Percentiles rank a stretch among this genome's conserved stretches.
Conservation (phyloP, 2,888 invertebrate species). For the Ennomos fuscantarius region DNA sequence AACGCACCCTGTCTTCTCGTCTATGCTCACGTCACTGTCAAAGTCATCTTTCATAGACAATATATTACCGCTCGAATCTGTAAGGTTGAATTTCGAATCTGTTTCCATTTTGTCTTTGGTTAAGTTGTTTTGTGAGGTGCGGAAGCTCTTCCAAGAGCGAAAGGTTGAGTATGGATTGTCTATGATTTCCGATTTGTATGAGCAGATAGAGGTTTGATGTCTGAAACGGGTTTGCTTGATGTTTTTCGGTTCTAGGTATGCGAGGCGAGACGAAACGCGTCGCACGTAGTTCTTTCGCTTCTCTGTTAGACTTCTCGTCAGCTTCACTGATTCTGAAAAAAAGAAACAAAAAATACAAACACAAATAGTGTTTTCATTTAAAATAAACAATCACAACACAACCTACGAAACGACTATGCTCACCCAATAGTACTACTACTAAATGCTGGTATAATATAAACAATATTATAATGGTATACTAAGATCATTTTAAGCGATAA, state of each 20-base stretch:
- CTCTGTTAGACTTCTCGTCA: conserved; percentile 85
- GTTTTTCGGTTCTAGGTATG: conserved; percentile 69
- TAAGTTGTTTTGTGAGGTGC: conserved; percentile 69
- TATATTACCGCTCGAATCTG: conserved; percentile 64
- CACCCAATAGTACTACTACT: too few relatives aligned
- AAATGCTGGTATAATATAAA: too few relatives aligned
- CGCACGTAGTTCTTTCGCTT: conserved; percentile 88
- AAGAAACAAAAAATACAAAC: too few relatives aligned
- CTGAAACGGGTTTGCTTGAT: conserved; percentile 57
- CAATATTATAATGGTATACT: too few relatives aligned
- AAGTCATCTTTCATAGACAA: conserved; percentile 62
- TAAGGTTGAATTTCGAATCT: conserved; percentile 67
- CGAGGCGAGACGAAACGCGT: conserved; percentile 85
- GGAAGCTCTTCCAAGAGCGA: conserved; percentile 78
- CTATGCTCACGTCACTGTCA: conserved; percentile 54
- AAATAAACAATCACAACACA: too few relatives aligned
- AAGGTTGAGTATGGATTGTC: conserved; percentile 76
- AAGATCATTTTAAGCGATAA: too few relatives aligned
- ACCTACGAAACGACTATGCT: too few relatives aligned
- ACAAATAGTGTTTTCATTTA: too few relatives aligned
- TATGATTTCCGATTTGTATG: conserved; percentile 65
- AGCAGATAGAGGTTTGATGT: conserved; percentile 75
- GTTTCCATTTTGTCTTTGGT: conserved; percentile 59
- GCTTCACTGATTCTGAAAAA: conserved; percentile 78
- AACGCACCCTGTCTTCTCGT: conserved; percentile 74